These are phyloP conservation scores for Pyrgus malvae DNA, from an alignment of 2,888 invertebrate genomes.

Conservation along the genomic window DNA sequence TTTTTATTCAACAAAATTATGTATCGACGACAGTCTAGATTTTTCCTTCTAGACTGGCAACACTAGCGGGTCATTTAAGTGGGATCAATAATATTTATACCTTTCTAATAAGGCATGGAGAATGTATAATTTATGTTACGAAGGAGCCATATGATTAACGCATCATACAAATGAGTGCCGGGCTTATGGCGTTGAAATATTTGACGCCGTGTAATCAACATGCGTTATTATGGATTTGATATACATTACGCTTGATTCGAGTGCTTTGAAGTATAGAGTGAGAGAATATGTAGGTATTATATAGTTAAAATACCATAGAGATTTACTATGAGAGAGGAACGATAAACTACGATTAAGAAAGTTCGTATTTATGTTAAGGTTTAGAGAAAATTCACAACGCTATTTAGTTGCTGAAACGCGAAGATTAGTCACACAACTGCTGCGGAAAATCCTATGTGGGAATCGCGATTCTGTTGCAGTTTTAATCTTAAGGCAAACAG, in stretches of 20 bases:
- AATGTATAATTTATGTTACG: constrained; percentile 17
- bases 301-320: too few species aligned
- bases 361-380: too few species aligned
- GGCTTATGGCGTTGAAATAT: constrained; percentile 6
- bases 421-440: too few species aligned
- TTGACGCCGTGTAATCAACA: neutral
- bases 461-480: too few species aligned
- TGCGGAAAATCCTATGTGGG: too few species aligned
- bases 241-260: neutral
- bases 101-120: constrained; percentile 26
- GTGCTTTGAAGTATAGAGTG: neutral
- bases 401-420: too few species aligned
- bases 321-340: too few species aligned
- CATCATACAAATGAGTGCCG: constrained; percentile 6
- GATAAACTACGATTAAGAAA: too few species aligned
- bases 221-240: neutral
- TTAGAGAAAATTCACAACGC: too few species aligned
- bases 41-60: neutral
- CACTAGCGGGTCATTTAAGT: constrained; percentile 1
- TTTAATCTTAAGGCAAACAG: too few species aligned
- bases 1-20: neutral
- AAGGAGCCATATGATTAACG: constrained; percentile 16
- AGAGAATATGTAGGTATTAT: neutral
- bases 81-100: constrained; percentile 22
- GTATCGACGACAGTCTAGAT: neutral